Evolutionary conservation across 2,113 vertebrate species (phyloP).

Genomic region (Erinaceus europaeus): DNA sequence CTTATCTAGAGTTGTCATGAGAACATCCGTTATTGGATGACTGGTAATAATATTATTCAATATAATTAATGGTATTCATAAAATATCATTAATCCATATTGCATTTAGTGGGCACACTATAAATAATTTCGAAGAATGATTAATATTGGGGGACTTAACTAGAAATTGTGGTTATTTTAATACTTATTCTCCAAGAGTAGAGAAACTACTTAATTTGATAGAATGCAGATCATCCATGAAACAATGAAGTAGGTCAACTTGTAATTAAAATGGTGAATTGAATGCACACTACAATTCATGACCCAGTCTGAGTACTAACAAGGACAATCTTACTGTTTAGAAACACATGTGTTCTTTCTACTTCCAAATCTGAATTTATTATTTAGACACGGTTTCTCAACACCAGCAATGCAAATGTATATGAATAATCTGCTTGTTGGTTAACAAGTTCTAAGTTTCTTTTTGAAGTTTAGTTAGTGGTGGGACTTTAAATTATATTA

Average conservation of each 20-base stretch:
- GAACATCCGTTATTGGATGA: not conserved
- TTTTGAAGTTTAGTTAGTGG: not conserved
- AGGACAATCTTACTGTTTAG: not conserved
- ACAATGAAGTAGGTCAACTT: not conserved
- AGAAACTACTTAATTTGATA: not conserved
- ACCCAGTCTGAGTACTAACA: too few species aligned
- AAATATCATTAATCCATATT: not conserved
- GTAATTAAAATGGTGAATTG: not conserved
- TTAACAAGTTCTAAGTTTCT: not conserved
- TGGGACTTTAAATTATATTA: not conserved
- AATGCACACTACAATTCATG: too few species aligned
- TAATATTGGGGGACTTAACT: not conserved
- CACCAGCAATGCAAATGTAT: not conserved
- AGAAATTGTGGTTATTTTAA: not conserved
- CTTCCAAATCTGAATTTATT: not conserved
- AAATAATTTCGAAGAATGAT: not conserved
- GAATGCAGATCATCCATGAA: not conserved
- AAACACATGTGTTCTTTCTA: not conserved
- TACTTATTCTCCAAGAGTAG: not conserved
- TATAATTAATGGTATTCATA: not conserved
- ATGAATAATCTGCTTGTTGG: not conserved
- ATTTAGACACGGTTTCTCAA: not conserved
- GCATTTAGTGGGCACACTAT: not conserved
- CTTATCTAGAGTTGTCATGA: too few species aligned
- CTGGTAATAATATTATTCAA: not conserved